Evolutionary conservation across 2,113 vertebrate genomes (phyloP).

Genomic region (Nymphicus hollandicus): DNA sequence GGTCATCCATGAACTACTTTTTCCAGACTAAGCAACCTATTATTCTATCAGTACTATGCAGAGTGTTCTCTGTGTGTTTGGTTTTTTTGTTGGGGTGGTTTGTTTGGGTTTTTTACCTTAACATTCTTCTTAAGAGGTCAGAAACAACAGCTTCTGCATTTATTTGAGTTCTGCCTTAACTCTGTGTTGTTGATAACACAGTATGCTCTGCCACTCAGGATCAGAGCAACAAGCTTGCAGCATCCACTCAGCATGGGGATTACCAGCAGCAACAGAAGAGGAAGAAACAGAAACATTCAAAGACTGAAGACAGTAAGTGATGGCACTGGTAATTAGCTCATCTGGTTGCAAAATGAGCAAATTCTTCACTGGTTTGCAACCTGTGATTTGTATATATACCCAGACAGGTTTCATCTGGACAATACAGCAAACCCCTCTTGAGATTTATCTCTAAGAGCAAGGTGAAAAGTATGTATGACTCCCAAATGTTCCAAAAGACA

Average conservation of each 20-base stretch:
- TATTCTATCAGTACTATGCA: not conserved
- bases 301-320: constrained; percentile 67
- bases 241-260: constrained; percentile 4
- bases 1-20: not conserved
- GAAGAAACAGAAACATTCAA: not conserved
- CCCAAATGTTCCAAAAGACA: not conserved
- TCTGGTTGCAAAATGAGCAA: not conserved
- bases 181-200: not conserved
- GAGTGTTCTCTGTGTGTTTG: not conserved
- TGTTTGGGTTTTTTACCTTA: not conserved
- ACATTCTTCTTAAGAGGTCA: not conserved
- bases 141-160: not conserved
- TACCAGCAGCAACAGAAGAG: not conserved
- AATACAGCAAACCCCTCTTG: not conserved
- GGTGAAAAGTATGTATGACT: not conserved
- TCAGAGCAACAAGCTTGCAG: not conserved
- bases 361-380: not conserved
- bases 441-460: not conserved
- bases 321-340: not conserved
- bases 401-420: not conserved
- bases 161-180: not conserved
- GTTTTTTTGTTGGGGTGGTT: not conserved
- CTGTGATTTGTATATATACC: not conserved
- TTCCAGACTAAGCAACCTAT: not conserved
- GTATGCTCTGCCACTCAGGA: constrained; percentile 17